Evolutionary conservation across 1,140 invertebrate species (phyloP), one percentile per base, ranked within the genome.

Genomic region (Macrocentrus cingulum): DNA sequence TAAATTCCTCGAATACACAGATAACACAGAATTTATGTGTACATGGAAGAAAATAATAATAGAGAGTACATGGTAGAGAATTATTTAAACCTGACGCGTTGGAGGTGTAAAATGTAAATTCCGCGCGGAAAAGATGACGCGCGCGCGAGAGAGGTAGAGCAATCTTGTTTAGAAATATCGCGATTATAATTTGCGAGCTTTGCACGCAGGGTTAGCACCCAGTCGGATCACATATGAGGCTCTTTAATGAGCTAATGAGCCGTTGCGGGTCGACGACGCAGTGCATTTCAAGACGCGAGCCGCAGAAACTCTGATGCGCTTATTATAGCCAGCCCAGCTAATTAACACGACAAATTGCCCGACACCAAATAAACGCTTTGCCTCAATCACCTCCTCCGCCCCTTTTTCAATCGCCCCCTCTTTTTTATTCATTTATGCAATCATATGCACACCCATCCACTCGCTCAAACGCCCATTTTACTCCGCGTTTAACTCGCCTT

Each of bases 291-390:
- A 19, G 18, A 34, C 8, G 25, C n/a, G n/a, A n/a, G n/a, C n/a
- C n/a, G n/a, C n/a, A 45, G 37, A 22, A 25, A 36, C 29, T 54
- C 56, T 41, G 41, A 48, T 50, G 50, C 56, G 54, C 32, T 51
- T 20, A 6, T 42, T 42, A 32, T 42, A 39, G 41, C 56, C 45
- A 41, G 32, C 59, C 39, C 62, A 66, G 58, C 64, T 71, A 74
- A 72, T 74, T 74, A 72, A 72, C 64, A 62, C 69, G 69, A 71
- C 69, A 74, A 74, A 74, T 74, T 72, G 61, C 50, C 60, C 64
- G 59, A 58, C 61, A 62, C 65, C 66, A 65, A 72, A 69, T 67
- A 69, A 67, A 71, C 63, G 66, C n/a, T 63, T 63, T 56, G 41
- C 36, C 51, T 54, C 65, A 54, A 67, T 68, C 61, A 67, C 62